phyloP scores from a whole-genome alignment of 1,140 invertebrate genomes.

The Coenobita brevimanus region DNA sequence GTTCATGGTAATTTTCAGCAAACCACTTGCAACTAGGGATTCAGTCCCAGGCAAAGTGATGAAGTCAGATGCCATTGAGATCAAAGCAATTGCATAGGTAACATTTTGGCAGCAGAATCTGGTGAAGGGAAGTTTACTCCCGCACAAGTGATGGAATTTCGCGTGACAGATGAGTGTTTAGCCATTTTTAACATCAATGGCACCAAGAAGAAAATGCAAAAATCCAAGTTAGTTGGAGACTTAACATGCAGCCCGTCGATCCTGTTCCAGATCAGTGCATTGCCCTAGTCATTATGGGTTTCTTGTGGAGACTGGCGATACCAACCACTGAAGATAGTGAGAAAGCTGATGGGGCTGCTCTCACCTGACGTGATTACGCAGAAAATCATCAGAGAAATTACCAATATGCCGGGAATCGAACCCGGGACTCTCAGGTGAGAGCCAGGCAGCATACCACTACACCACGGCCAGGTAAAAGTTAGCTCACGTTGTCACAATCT shows the following conservation, averaged over 20 bases:
- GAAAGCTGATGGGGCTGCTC: slow-evolving; percentile 15
- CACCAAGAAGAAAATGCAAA: slow-evolving; percentile 7
- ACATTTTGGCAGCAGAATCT: slow-evolving; percentile 6
- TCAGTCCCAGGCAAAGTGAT: not conserved
- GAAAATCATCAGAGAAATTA: too few relatives aligned
- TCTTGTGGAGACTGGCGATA: slow-evolving; percentile 10
- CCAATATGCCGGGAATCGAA: too few relatives aligned
- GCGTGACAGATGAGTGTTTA: slow-evolving; percentile 30
- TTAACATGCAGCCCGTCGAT: not conserved
- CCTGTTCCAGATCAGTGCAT: slow-evolving; percentile 26
- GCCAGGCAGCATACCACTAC: too few relatives aligned
- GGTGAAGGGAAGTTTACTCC: slow-evolving; percentile 2
- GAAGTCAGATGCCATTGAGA: slow-evolving; percentile 40
- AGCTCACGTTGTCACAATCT: too few relatives aligned
- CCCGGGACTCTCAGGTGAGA: too few relatives aligned
- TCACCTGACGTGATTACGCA: slow-evolving; percentile 14
- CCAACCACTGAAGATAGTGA: slow-evolving; percentile 6
- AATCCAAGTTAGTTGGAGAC: slow-evolving; percentile 11
- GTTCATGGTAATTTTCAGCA: slow-evolving; percentile 2
- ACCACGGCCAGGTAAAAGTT: too few relatives aligned
- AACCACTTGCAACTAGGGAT: not conserved
- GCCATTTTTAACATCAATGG: slow-evolving; percentile 19
- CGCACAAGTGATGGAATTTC: slow-evolving; percentile 27
- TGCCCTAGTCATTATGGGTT: slow-evolving; percentile 20
- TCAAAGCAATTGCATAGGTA: slow-evolving; percentile 10